These are phyloP conservation scores for Dasyornis broadbenti DNA, from an alignment of 2,113 vertebrate species.

Conservation along the genomic window DNA sequence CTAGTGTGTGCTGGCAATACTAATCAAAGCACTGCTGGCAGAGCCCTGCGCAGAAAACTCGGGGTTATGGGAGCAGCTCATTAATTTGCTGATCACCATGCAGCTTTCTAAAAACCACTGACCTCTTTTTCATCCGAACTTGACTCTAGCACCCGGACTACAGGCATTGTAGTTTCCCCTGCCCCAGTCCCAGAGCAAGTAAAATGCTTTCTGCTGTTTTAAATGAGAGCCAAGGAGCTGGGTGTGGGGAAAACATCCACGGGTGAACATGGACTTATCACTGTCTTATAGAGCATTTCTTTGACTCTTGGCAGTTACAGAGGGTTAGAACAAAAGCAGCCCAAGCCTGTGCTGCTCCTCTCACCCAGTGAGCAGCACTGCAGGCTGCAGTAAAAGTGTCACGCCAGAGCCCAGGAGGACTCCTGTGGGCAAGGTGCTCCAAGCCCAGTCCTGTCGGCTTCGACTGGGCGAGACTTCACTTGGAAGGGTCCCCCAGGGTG, in stretches of 20 bases:
- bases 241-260: accelerated
- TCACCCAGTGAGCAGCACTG: not conserved
- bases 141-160: not conserved
- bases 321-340: not conserved
- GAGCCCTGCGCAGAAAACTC: not conserved
- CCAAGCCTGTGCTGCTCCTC: not conserved
- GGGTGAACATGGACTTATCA: accelerated
- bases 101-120: not conserved
- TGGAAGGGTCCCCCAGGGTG: not conserved
- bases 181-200: accelerated
- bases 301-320: accelerated
- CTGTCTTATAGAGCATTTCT: not conserved
- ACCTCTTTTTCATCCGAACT: not conserved
- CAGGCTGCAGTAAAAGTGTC: not conserved
- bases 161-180: not conserved
- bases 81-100: not conserved
- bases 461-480: not conserved
- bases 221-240: not conserved
- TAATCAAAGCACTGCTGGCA: not conserved
- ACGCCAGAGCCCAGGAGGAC: no score
- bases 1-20: not conserved
- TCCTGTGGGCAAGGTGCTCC: not conserved
- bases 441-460: not conserved
- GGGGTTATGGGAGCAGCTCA: not conserved
- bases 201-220: not conserved